Base-by-base conservation (phyloP, 2,797 vertebrate species). In the Synaphobranchus kaupii region DNA sequence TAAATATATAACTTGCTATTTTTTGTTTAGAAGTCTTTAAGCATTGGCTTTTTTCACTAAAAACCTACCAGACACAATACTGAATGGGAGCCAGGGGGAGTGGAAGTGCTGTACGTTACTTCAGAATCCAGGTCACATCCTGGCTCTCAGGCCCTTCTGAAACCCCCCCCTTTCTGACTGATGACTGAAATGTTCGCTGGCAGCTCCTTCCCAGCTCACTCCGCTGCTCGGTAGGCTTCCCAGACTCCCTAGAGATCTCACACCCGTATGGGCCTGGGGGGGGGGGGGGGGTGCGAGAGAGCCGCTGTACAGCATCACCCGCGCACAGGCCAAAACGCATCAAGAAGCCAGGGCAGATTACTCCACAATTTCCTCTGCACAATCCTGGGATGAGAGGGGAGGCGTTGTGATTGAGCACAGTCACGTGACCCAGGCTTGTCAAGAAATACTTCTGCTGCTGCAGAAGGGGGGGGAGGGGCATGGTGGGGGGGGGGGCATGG, bases 291-390 rank as follows among this genome's bases (percentile, higher is more conserved):
- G 48, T n/a, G 13, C 3, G 22, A 20, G 17, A 34, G 31, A 0
- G 83, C 25, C 25, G 31, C 20, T 52, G 12, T 25, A 54, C 22
- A 83, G n/a, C 82, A 8, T 60, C 34, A 63, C 76, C 52, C 9
- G 56, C 54, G 47, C 47, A 52, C 13, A 13, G 58, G 73, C 34
- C 54, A 81, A 54, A 47, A 71, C 31, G 22, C 50, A 17, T 34
- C 20, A 12, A 3, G 47, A 66, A 86, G 52, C 54, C 84, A 34
- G 66, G 34, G 63, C 25, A 58, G 68, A 88, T 86, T 81, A 89
- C 83, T 47, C 25, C 58, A 85, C 73, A 84, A 81, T 88, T 88
- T 89, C 87, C 85, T 86, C 81, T 68, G 71, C 28, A 7, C 56
- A 25, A 82, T 85, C 88, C 80, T n/a, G 3, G 52, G 50, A 85